Evolutionary conservation across 1,140 invertebrate species (phyloP), one percentile per base, ranked within the genome.

Genomic region (Drosophila pectinifera): DNA sequence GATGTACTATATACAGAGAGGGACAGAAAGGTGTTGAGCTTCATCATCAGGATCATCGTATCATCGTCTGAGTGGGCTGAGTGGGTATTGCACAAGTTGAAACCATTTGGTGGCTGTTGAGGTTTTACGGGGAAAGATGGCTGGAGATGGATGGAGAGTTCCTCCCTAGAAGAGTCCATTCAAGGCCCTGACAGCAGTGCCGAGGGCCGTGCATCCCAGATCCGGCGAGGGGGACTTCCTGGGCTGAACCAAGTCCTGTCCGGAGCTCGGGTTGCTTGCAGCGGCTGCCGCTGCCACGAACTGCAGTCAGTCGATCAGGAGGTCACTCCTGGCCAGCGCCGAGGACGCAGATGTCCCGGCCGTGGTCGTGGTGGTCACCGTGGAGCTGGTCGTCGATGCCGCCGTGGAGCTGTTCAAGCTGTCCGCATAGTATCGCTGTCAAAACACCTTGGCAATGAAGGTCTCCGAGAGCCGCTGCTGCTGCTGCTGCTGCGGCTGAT

Each of bases 371-470:
- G 49, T 57, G 34, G 49, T 31, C 42, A 53, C 65, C 34, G 64
- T 53, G 26, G 58, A 63, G 38, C 42, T 62, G 18, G 45, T 57
- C 24, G 65, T 62, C 24, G 54, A 49, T 0, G 42, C 46, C n/a
- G 74, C 48, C 43, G 69, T 68, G 22, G 59, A 61, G 54, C 69
- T 79, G 62, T 70, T 81, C 73, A 92, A 39, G 22, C 75, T 89
- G 41, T 92, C 90, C 11, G 89, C 85, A 58, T 92, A 92, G 80
- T 92, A 92, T 72, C 92, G 65, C 79, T 92, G 91, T 92, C 92
- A 92, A 83, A 92, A 92, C 18, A 92, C 92, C 70, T 92, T 92
- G 13, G 92, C 92, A 7, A 92, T 92, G 46, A 92, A 92, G 7
- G 92, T 84, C 67, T 92, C 92, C 58, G 78, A 73, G 4, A 84